Conservation (phyloP, 2,888 invertebrate genomes). For the Hesperia comma region DNA sequence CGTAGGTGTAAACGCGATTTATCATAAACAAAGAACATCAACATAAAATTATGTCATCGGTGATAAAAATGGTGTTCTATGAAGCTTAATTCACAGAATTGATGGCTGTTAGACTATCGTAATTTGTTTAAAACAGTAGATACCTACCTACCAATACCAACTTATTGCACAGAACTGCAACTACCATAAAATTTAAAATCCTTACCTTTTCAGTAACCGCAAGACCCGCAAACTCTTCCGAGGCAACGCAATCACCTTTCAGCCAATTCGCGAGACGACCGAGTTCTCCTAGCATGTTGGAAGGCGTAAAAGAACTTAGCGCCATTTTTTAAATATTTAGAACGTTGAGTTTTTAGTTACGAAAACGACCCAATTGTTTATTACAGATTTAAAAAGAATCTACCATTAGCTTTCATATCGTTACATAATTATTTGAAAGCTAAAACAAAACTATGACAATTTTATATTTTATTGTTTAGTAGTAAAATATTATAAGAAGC, state of each 20-base stretch:
- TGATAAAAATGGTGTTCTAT: too few species aligned
- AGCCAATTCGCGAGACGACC: slow-evolving; percentile 75
- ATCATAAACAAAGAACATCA: too few species aligned
- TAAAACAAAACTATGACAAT: too few species aligned
- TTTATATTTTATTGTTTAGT: neutral
- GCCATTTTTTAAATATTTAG: slow-evolving; percentile 55
- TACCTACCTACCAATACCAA: too few species aligned
- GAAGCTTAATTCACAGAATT: too few species aligned
- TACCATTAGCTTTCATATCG: neutral
- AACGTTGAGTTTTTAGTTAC: slow-evolving; percentile 22
- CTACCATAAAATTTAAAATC: neutral
- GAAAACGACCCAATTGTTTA: neutral
- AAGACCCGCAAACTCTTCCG: slow-evolving; percentile 72
- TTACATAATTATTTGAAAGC: slow-evolving; percentile 18
- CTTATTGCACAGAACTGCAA: too few species aligned
- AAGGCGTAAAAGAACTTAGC: slow-evolving; percentile 70
- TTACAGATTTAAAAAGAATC: neutral
- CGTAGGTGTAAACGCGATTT: too few species aligned
- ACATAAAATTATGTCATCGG: too few species aligned
- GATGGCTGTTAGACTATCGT: too few species aligned
- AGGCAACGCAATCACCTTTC: slow-evolving; percentile 71
- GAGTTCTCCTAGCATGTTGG: slow-evolving; percentile 75
- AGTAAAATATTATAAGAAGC: neutral
- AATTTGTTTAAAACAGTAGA: too few species aligned
- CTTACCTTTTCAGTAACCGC: slow-evolving; percentile 78